These are phyloP conservation scores for Chloroclysta siterata DNA, from an alignment of 2,888 invertebrate species.

Conservation along the genomic window DNA sequence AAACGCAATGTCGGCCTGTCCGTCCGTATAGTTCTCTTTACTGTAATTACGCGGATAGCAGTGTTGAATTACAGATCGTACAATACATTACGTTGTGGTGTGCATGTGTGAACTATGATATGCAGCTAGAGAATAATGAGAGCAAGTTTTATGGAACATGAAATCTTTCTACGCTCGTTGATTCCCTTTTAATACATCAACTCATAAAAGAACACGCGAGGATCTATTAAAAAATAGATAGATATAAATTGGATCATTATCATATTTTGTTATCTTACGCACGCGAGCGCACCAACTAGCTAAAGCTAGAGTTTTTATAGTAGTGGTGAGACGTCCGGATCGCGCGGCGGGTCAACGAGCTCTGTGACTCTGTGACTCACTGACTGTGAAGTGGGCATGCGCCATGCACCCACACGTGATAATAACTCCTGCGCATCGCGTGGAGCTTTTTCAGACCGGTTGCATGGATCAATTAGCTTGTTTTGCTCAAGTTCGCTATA, in stretches of 20 bases:
- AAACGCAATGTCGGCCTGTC: conserved; percentile 33
- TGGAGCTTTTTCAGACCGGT: conserved; percentile 30
- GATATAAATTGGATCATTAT: background rate
- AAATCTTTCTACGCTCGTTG: background rate
- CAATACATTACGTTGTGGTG: background rate
- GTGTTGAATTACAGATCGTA: background rate
- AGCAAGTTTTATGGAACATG: conserved; percentile 4
- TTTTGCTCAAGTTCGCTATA: conserved; percentile 23
- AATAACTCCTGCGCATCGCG: conserved; percentile 29
- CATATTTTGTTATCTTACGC: conserved; percentile 1
- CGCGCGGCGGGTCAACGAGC: conserved; percentile 71
- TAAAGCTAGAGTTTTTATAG: conserved; percentile 21
- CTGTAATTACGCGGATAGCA: background rate
- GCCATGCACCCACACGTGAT: conserved; percentile 37
- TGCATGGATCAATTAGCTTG: conserved; percentile 27
- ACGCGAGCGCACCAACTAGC: conserved; percentile 8
- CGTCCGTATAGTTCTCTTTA: background rate
- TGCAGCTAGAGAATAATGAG: background rate
- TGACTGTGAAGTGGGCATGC: conserved; percentile 40
- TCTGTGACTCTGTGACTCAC: conserved; percentile 59
- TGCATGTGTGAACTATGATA: background rate
- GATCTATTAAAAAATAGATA: background rate
- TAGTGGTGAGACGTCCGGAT: conserved; percentile 50
- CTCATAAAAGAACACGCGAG: background rate
- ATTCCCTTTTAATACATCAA: background rate